Evolutionary conservation across 2,888 invertebrate genomes (phyloP), one percentile per base, ranked within the genome.

Genomic region (Lingula anatina): DNA sequence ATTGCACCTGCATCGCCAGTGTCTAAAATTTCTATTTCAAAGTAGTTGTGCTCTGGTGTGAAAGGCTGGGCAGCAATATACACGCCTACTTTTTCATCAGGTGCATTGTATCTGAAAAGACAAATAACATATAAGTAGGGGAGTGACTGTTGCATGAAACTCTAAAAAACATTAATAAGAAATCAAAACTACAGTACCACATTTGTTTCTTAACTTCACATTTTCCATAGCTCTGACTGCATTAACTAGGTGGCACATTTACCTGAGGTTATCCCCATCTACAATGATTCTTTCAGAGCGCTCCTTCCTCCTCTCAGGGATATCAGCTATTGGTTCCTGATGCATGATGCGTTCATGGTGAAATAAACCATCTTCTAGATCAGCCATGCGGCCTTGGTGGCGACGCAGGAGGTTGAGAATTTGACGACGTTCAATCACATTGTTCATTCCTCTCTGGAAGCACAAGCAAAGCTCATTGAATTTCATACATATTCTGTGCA

Each of bases 21-120:
- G 45, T 77, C 76, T 3, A 73, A 50, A 26, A 77, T 68, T 57
- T 75, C 75, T 18, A 76, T 60, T 57, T 77, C 76, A 67, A 75
- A 76, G 53, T 77, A 77, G 51, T 70, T 71, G 45, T 70, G 62
- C 20, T 73, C 73, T 44, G 69, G 66, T 5, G 65, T 64, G 12
- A 77, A 55, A 1, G 73, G 63, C 21, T 66, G 63, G 21, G 70
- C 67, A n/a, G 70, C 68, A 39, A 77, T 65, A 56, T 74, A 76
- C n/a, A 77, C 51, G 5, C 77, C 77, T 37, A 73, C 69, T 40
- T 63, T 62, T 27, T 61, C 62, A 39, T 69, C 68, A 55, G 71
- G 70, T n/a, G 70, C 61, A 9, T 62, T 59, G 54, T 75, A 77
- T 51, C 76, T 76, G 61, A 35, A 65, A 62, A 38, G 45, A 47